Conservation (phyloP, 2,797 vertebrate species). For the Lepus oiostolus region DNA sequence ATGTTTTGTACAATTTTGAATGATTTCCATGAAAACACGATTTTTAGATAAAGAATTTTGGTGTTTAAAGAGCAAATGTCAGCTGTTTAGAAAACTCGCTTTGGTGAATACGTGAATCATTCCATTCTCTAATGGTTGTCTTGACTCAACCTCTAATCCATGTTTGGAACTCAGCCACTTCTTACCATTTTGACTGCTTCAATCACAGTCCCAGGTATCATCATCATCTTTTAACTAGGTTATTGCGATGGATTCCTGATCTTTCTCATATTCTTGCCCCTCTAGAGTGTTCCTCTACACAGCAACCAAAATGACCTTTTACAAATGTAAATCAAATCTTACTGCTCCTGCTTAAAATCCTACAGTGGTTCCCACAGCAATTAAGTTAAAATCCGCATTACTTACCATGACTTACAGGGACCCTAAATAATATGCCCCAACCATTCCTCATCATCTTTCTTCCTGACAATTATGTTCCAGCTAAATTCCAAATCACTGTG, state of each 20-base stretch:
- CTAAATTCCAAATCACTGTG: not conserved
- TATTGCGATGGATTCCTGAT: not conserved
- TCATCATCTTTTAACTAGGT: not conserved
- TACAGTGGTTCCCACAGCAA: slow-evolving; percentile 78
- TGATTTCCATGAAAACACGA: slow-evolving; percentile 56
- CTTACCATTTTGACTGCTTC: not conserved
- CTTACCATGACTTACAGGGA: slow-evolving; percentile 57
- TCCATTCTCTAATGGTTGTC: not conserved
- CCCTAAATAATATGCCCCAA: slow-evolving; percentile 34
- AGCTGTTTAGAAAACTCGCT: slow-evolving; percentile 41
- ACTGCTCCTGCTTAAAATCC: slow-evolving; percentile 71
- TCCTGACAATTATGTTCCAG: not conserved
- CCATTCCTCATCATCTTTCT: slow-evolving; percentile 2
- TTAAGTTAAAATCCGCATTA: slow-evolving; percentile 75
- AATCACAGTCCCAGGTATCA: not conserved
- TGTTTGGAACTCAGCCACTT: not conserved
- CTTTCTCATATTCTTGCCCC: not conserved
- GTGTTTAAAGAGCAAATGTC: slow-evolving; percentile 31
- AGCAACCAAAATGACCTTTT: slow-evolving; percentile 79
- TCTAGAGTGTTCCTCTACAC: slow-evolving; percentile 53
- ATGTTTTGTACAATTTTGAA: slow-evolving; percentile 63
- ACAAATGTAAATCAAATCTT: slow-evolving; percentile 80
- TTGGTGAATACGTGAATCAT: not conserved
- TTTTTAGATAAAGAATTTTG: not conserved
- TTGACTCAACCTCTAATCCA: not conserved